phyloP scores from a whole-genome alignment of 2,113 vertebrate genomes.

The Chaetops frenatus region DNA sequence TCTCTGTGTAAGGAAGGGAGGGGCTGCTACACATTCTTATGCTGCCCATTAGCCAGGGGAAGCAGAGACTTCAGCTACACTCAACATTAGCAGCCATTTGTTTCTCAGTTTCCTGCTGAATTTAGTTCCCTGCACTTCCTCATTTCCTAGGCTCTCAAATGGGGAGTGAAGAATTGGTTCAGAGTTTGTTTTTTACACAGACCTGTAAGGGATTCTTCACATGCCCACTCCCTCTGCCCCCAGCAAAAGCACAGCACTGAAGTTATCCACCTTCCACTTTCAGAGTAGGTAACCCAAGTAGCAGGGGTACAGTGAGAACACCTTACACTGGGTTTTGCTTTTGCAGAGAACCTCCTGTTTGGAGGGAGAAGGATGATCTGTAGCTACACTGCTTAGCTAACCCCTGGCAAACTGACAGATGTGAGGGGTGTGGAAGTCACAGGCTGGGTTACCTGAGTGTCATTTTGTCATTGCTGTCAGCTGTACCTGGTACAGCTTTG shows the following conservation, averaged over 20 bases:
- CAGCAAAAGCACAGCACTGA: not conserved
- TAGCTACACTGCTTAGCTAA: not conserved
- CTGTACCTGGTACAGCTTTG: not conserved
- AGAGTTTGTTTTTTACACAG: not conserved
- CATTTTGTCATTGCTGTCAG: not conserved
- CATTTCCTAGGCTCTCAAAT: not conserved
- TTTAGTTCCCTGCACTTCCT: not conserved
- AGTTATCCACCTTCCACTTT: accelerated
- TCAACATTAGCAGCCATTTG: not conserved
- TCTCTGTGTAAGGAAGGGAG: not conserved
- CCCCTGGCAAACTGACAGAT: not conserved
- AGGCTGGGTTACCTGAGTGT: not conserved
- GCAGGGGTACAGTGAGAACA: not conserved
- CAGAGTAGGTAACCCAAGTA: not conserved
- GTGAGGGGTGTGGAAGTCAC: not conserved
- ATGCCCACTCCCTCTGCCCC: no score
- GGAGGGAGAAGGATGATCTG: not conserved
- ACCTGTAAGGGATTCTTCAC: not conserved
- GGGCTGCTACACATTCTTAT: not conserved
- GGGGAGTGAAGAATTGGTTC: not conserved
- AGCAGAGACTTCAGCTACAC: not conserved
- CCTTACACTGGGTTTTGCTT: not conserved
- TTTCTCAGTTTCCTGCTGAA: not conserved
- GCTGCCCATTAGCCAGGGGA: not conserved
- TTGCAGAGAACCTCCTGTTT: not conserved